A percentile compares a stretch with the other conserved stretches of the same genome.
Evolutionary conservation across 2,797 vertebrate species (phyloP).

Genomic region (Taenioides sp.): DNA sequence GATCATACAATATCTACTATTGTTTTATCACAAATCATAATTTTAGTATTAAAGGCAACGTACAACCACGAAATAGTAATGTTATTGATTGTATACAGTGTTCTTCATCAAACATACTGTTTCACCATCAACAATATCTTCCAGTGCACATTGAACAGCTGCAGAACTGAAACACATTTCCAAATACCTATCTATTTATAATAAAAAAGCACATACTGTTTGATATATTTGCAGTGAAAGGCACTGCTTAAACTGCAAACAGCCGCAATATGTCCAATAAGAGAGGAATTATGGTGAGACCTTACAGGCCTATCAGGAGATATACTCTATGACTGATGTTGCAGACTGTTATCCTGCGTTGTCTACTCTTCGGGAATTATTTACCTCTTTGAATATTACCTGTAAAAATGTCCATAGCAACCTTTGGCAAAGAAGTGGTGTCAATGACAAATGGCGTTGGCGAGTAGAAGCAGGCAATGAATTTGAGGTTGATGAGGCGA

Average conservation of each 20-base stretch:
- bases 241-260: conserved; percentile 44
- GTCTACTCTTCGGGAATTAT: conserved; percentile 57
- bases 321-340: conserved; percentile 50
- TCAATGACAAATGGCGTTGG: conserved; percentile 73
- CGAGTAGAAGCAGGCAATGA: conserved; percentile 70
- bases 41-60: neutral
- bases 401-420: conserved; percentile 59
- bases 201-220: conserved; percentile 29
- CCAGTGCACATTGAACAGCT: conserved; percentile 10
- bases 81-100: neutral
- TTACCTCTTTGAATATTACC: conserved; percentile 63
- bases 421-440: conserved; percentile 62
- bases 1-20: neutral
- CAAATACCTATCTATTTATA: conserved; percentile 31
- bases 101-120: neutral
- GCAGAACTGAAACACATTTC: conserved; percentile 23
- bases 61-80: no score
- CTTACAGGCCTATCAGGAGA: conserved; percentile 27
- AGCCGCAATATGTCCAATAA: conserved; percentile 38
- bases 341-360: conserved; percentile 50
- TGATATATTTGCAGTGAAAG: conserved; percentile 52
- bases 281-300: conserved; percentile 48
- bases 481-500: conserved; percentile 83
- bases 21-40: neutral
- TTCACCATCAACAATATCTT: neutral